Percentiles rank a stretch among this genome's conserved stretches.
These are phyloP conservation scores for Stenodema calcarata DNA, from an alignment of 2,888 invertebrate species.

Conservation along the genomic window DNA sequence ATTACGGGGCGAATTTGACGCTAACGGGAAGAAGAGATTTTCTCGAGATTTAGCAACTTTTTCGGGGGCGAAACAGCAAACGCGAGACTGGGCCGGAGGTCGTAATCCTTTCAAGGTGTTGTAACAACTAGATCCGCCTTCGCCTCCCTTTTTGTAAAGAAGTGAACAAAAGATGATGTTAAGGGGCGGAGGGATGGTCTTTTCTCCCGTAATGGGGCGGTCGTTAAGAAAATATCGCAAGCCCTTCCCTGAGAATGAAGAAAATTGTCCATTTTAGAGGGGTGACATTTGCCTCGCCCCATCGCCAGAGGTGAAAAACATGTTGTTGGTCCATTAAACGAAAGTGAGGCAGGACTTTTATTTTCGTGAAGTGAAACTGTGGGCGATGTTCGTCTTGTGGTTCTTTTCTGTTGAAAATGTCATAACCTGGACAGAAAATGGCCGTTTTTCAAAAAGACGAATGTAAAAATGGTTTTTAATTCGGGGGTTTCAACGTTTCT, in stretches of 20 bases:
- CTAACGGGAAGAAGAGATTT: not conserved
- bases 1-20: not conserved
- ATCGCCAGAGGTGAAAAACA: not conserved
- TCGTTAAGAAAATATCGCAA: not conserved
- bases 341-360: not conserved
- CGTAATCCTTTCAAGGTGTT: constrained; percentile 9
- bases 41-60: not conserved
- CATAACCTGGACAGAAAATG: not conserved
- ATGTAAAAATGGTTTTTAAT: too few relatives aligned
- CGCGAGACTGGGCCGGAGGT: not conserved
- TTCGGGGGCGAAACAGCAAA: not conserved
- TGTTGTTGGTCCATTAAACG: not conserved
- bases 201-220: not conserved
- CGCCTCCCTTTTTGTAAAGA: not conserved
- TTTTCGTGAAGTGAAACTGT: not conserved
- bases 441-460: too few relatives aligned
- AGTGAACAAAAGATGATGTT: not conserved
- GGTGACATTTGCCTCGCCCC: not conserved
- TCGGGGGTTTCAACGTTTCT: too few relatives aligned
- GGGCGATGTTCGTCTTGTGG: not conserved
- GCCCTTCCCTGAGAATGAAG: not conserved
- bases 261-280: constrained; percentile 3
- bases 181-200: not conserved
- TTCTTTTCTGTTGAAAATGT: not conserved
- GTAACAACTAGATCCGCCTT: not conserved